Evolutionary conservation across 2,113 vertebrate genomes (phyloP).

Genomic region (Ceratotherium simum): DNA sequence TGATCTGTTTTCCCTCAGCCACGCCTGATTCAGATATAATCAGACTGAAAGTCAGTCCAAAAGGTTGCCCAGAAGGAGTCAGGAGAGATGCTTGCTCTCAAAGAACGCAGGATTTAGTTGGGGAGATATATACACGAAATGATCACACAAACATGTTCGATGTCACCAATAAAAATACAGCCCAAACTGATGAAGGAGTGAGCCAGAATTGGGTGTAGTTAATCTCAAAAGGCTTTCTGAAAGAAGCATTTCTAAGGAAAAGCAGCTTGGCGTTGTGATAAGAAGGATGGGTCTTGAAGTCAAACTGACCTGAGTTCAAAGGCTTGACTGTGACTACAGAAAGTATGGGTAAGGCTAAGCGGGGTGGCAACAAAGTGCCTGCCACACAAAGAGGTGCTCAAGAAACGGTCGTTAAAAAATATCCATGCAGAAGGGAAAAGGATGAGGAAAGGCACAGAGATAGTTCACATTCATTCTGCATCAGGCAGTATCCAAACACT

Average conservation of each 20-base stretch:
- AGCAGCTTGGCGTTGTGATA: not conserved
- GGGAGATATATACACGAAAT: not conserved
- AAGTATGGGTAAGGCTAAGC: not conserved
- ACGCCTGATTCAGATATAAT: not conserved
- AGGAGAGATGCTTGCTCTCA: not conserved
- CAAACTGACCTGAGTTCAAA: not conserved
- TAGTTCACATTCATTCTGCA: not conserved
- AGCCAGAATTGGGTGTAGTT: not conserved
- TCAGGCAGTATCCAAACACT: not conserved
- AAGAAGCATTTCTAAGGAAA: not conserved
- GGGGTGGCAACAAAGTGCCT: not conserved
- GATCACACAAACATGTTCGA: not conserved
- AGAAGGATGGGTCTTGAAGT: not conserved
- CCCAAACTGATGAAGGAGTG: not conserved
- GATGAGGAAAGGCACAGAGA: no score
- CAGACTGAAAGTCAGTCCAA: not conserved
- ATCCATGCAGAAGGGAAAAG: not conserved
- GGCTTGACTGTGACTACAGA: not conserved
- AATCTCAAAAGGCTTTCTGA: not conserved
- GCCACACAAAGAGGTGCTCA: fast-evolving
- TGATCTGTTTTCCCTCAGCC: not conserved
- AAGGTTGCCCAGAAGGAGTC: not conserved
- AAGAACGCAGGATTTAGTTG: not conserved
- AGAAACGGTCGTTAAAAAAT: not conserved
- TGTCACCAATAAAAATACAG: not conserved